These are phyloP conservation scores for Catocala sponsa DNA, from an alignment of 2,888 invertebrate species.

Conservation along the genomic window DNA sequence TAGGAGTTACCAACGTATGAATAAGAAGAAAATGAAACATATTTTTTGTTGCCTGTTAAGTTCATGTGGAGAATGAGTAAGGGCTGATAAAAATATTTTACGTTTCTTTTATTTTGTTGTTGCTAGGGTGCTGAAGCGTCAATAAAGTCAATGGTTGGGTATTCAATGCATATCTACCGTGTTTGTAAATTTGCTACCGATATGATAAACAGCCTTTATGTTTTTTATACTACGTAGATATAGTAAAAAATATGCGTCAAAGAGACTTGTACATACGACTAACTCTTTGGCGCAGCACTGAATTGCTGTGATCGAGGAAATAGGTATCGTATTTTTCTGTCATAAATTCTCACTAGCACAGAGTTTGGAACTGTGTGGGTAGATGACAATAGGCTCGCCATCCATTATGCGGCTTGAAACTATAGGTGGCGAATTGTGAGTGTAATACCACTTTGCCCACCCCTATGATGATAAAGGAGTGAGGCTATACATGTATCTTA, in stretches of 20 bases:
- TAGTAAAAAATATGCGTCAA: not conserved
- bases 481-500: too few species aligned
- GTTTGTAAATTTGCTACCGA: not conserved
- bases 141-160: not conserved
- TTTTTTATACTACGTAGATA: not conserved
- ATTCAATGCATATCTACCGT: not conserved
- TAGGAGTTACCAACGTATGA: slow-evolving; percentile 10
- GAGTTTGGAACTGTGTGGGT: too few species aligned
- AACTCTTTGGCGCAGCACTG: too few species aligned
- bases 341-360: too few species aligned
- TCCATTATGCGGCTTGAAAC: too few species aligned
- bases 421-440: too few species aligned
- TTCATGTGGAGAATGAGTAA: slow-evolving; percentile 15
- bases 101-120: slow-evolving; percentile 7
- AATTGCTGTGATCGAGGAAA: too few species aligned
- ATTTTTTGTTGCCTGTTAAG: slow-evolving; percentile 15
- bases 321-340: too few species aligned
- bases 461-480: too few species aligned
- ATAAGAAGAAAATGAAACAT: slow-evolving; percentile 20
- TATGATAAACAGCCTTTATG: not conserved
- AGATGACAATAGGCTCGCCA: too few species aligned
- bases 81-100: slow-evolving; percentile 11
- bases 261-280: not conserved
- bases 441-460: too few species aligned
- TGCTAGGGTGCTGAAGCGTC: not conserved